These are phyloP conservation scores for Junco hyemalis DNA, from an alignment of 2,113 vertebrate genomes.

Conservation along the genomic window DNA sequence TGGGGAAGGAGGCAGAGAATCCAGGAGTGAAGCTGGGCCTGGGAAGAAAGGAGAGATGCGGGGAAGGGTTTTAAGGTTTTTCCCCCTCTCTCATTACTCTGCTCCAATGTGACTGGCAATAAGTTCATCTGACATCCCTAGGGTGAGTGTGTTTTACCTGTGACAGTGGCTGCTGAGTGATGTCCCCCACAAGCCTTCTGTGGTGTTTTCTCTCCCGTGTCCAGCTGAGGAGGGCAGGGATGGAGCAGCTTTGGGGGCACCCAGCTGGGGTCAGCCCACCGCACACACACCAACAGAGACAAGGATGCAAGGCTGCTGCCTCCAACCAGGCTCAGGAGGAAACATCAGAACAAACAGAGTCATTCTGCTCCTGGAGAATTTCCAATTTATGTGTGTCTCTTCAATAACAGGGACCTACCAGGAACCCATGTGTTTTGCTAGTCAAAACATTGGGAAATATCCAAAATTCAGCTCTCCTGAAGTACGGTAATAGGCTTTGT, in stretches of 20 bases:
- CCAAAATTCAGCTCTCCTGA: slow-evolving; percentile 1
- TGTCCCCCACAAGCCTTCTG: neutral
- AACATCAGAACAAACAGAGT: neutral
- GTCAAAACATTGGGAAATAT: slow-evolving; percentile 43
- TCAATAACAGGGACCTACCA: neutral
- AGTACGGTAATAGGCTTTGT: neutral
- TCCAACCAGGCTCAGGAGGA: neutral
- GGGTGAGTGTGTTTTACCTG: neutral
- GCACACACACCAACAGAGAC: neutral
- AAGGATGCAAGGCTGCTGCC: neutral
- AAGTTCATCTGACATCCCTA: neutral
- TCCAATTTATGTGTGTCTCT: neutral
- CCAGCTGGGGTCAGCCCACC: neutral
- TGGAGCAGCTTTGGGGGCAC: neutral
- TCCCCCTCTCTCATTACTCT: neutral
- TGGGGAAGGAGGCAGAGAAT: neutral
- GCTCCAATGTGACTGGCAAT: neutral
- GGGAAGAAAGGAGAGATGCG: neutral
- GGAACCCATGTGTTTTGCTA: slow-evolving; percentile 1
- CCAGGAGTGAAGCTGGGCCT: neutral
- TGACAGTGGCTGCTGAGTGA: neutral
- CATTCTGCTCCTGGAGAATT: neutral
- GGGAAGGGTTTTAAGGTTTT: neutral
- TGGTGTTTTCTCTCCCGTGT: fast-evolving
- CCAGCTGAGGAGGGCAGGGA: neutral